Conservation (phyloP, 2,113 vertebrate genomes). For the Azemiops feae region DNA sequence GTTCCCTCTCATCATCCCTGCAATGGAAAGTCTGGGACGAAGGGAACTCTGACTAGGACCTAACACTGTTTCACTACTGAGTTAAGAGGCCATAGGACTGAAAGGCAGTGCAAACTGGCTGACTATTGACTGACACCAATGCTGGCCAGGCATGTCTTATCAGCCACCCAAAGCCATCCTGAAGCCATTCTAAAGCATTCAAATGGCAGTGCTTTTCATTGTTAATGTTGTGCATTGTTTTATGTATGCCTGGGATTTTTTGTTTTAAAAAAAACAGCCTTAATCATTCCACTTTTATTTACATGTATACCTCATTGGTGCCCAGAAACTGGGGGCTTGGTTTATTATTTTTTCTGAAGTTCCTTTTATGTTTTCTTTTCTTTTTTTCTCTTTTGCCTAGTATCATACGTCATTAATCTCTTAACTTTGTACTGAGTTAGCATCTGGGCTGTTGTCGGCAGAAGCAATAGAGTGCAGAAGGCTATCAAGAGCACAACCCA, state of each 20-base stretch:
- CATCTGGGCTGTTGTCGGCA: conserved; percentile 72
- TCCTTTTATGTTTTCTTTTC: conserved; percentile 64
- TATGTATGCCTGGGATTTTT: conserved; percentile 68
- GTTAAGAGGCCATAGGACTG: conserved; percentile 84
- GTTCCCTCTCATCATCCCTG: conserved; percentile 67
- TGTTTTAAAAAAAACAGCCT: conserved; percentile 82
- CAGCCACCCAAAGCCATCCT: conserved; percentile 79
- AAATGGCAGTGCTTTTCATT: conserved; percentile 67
- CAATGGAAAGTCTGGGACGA: conserved; percentile 63
- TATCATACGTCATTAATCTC: conserved; percentile 70
- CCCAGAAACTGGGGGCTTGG: conserved; percentile 2
- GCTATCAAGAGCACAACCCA: conserved; percentile 91
- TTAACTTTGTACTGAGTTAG: conserved; percentile 76
- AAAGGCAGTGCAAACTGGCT: conserved; percentile 65
- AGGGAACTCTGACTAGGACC: conserved; percentile 86
- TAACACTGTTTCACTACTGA: conserved; percentile 91
- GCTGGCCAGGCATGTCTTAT: conserved; percentile 67
- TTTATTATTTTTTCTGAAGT: conserved; percentile 59
- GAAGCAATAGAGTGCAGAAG: conserved; percentile 98
- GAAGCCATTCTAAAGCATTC: conserved; percentile 73
- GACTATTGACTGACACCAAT: conserved; percentile 57
- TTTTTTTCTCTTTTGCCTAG: conserved; percentile 64
- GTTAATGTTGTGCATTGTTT: conserved; percentile 53
- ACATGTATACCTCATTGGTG: conserved; percentile 88
- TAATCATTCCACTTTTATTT: conserved; percentile 88